phyloP scores from a whole-genome alignment of 2,888 invertebrate species.

The Caenorhabditis sulstoni region DNA sequence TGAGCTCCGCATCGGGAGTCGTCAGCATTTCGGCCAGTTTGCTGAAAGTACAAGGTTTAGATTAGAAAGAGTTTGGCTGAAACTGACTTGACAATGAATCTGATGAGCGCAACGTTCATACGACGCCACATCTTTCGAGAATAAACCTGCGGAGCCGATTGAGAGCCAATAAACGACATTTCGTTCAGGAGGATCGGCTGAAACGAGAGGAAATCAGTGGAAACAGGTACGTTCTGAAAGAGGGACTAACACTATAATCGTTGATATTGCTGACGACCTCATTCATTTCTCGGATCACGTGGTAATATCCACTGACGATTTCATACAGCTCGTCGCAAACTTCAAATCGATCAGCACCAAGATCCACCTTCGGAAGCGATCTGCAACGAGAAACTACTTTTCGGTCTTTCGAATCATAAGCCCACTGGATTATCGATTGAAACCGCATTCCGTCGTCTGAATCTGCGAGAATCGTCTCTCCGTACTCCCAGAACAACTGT shows the following conservation, averaged over 20 bases:
- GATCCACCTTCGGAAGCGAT: background rate
- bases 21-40: slow-evolving; percentile 56
- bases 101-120: slow-evolving; percentile 41
- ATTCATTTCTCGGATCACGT: slow-evolving; percentile 42
- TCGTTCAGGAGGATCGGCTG: slow-evolving; percentile 52
- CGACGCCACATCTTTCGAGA: slow-evolving; percentile 48
- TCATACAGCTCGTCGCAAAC: slow-evolving; percentile 37
- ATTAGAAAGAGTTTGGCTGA: too few species aligned
- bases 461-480: slow-evolving; percentile 6
- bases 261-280: slow-evolving; percentile 31
- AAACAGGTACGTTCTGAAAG: background rate
- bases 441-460: slow-evolving; percentile 1
- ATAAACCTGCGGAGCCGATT: slow-evolving; percentile 34
- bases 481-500: slow-evolving; percentile 33
- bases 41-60: slow-evolving; percentile 1
- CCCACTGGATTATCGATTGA: slow-evolving; percentile 21
- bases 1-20: slow-evolving; percentile 45
- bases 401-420: background rate
- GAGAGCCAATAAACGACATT: slow-evolving; percentile 47
- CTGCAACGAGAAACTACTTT: background rate
- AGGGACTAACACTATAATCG: slow-evolving; percentile 45
- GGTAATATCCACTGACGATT: slow-evolving; percentile 40
- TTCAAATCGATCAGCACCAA: background rate
- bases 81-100: slow-evolving; percentile 45
- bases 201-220: slow-evolving; percentile 11